These are phyloP conservation scores for Oegoconia quadripuncta DNA, from an alignment of 2,888 invertebrate genomes.

Conservation along the genomic window DNA sequence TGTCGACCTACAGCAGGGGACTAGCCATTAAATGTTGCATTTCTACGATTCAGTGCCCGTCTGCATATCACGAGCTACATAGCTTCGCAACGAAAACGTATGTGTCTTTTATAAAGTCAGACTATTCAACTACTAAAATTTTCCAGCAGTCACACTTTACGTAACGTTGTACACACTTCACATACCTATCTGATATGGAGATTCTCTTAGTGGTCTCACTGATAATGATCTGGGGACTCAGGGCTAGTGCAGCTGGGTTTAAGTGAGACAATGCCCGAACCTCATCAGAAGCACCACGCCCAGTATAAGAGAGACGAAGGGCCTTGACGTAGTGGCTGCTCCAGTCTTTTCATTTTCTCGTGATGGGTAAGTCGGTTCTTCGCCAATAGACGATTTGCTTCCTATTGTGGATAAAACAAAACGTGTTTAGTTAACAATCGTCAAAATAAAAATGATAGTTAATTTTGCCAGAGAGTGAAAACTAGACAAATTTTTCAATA, in stretches of 20 bases:
- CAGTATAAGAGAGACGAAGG: slow-evolving; percentile 29
- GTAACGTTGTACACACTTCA: slow-evolving; percentile 27
- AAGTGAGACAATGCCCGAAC: slow-evolving; percentile 35
- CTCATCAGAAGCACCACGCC: slow-evolving; percentile 28
- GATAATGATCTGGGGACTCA: slow-evolving; percentile 24
- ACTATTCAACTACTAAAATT: slow-evolving; percentile 27
- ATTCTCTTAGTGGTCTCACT: slow-evolving; percentile 36
- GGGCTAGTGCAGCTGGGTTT: slow-evolving; percentile 22
- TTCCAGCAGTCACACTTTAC: slow-evolving; percentile 19
- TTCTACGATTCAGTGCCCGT: slow-evolving; percentile 9
- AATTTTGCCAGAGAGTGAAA: no score
- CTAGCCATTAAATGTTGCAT: slow-evolving; percentile 37
- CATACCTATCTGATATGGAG: slow-evolving; percentile 49
- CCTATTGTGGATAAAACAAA: slow-evolving; percentile 26
- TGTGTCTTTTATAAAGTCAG: slow-evolving; percentile 40
- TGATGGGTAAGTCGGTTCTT: slow-evolving; percentile 44
- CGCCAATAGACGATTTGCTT: slow-evolving; percentile 29
- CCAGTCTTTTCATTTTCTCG: slow-evolving; percentile 51
- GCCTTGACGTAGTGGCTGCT: slow-evolving; percentile 29
- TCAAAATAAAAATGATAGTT: no score
- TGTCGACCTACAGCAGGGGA: slow-evolving; percentile 34
- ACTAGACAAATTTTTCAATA: no score
- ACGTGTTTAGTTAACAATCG: background rate
- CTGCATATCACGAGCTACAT: slow-evolving; percentile 9
- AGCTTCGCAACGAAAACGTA: slow-evolving; percentile 18